Base-by-base conservation (phyloP, 2,113 vertebrate species). In the Cephalopholis sonnerati region DNA sequence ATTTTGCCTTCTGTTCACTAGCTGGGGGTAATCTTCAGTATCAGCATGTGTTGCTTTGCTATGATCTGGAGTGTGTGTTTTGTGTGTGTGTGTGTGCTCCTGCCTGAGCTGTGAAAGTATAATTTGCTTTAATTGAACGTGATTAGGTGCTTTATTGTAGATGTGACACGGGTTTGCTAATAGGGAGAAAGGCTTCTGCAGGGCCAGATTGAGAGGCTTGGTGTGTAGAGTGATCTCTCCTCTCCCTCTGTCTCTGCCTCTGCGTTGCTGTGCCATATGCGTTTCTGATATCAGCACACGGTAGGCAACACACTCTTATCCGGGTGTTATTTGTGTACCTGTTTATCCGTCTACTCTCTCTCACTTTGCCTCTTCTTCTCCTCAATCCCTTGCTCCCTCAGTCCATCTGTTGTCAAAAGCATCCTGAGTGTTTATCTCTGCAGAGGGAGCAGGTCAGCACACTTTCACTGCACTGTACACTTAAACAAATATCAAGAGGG, bases 331-430 rank as follows among this genome's bases (percentile, higher is more conserved):
- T 89, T 85, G 61, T 73, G 77, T 83, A 82, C 75, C 81, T 86
- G 83, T 88, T 91, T 83, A 78, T 89, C 61, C 77, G 39, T 55
- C 57, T 41, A 62, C 50, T 82, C 72, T 65, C 67, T 79, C 64
- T 61, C 50, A 71, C 48, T 12, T 3, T 17, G 46, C 67, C 72
- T 70, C 57, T 61, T 54, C 46, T 62, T 78, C 78, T 82, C 25
- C 70, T 68, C 63, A 64, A 25, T 74, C 72, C 70, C 69, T 54
- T 41, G 54, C 76, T 81, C 68, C 73, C 51, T 76, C 59, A 2
- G 81, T 84, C 82, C 84, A 90, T 89, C 85, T 91, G 83, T 59
- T 86, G 72, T 87, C 71, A 69, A 59, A 86, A 65, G 51, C 59
- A 57, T 77, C 70, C 74, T 0, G 36, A 71, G 65, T 75, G 53